A percentile compares a stretch with the other conserved stretches of the same genome.
phyloP scores from a whole-genome alignment of 2,113 vertebrate species.

The Pitta sordida region DNA sequence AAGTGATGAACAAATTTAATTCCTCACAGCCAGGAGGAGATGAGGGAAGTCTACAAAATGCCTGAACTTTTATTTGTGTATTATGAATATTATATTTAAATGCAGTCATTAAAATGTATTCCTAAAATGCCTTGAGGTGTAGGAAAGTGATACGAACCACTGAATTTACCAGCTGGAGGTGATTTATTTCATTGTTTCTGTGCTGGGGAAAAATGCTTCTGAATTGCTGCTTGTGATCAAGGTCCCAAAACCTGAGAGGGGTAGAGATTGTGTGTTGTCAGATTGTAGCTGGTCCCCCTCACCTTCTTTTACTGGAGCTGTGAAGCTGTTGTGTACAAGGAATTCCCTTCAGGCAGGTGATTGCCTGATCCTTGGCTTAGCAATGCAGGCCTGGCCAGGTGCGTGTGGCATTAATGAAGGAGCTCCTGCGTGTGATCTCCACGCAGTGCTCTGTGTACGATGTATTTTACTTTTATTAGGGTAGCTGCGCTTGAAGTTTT shows the following conservation, averaged over 20 bases:
- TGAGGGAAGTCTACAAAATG: neutral
- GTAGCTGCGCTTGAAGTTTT: neutral
- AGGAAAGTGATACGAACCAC: neutral
- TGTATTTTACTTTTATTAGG: neutral
- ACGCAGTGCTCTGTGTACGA: fast-evolving
- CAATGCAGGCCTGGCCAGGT: neutral
- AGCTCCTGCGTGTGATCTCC: fast-evolving
- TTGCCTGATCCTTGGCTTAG: neutral
- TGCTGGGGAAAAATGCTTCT: neutral
- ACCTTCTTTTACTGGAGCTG: too few species aligned
- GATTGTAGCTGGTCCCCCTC: neutral
- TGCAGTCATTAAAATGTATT: neutral
- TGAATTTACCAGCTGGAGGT: neutral
- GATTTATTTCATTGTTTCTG: neutral
- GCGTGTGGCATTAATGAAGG: fast-evolving
- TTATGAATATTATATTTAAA: neutral
- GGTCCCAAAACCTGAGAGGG: neutral
- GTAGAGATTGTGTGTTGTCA: neutral
- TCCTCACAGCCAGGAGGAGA: neutral
- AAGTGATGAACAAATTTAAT: neutral
- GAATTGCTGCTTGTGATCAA: neutral
- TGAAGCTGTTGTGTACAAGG: neutral
- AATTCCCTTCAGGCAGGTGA: neutral
- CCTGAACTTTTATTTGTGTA: neutral
- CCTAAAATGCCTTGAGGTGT: neutral